Evolutionary conservation across 2,888 invertebrate genomes (phyloP), one percentile per base, ranked within the genome.

Genomic region (Chelonus formosanus): DNA sequence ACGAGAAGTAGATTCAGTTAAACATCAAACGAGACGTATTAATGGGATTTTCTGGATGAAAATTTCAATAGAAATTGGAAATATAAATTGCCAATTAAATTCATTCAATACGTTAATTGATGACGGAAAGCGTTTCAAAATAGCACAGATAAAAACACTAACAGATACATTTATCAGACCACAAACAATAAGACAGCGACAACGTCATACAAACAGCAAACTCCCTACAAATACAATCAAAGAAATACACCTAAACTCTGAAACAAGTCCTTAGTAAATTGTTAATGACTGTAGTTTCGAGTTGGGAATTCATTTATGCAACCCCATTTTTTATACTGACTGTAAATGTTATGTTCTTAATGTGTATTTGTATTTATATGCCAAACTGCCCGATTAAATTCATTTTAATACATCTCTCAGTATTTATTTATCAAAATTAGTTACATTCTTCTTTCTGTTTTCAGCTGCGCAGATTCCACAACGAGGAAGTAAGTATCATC

Each of bases 401-500:
- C 40, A 48, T 35, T 36, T 48, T 8, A 2, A 66, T 65, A 34
- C 45, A 44, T 47, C 6, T 6, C 2, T 3, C 10, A 45, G 53
- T 40, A 59, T 54, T 52, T 53, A 58, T 58, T 35, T 45, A 60
- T 48, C 34, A 43, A 32, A 47, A 52, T 60, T 40, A 59, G 10
- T 45, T 43, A 55, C 32, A 45, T 57, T 69, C 77, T 78, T 81
- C 78, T 82, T 85, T 87, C 85, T 87, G 88, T 88, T 88, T 92
- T 78, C 91, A 92, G 92, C 92, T 90, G 92, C 92, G 86, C 92
- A 93, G 91, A 92, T 93, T 85, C 92, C 92, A 84, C 92, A 92
- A 89, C 91, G 92, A 89, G 92, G 91, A 90, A 92, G 93, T 93
- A 87, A 92, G 93, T 92, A 89, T 20, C 2, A 20, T 20, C 2